phyloP scores from a whole-genome alignment of 2,888 invertebrate species.

The Exephanes ischioxanthus region DNA sequence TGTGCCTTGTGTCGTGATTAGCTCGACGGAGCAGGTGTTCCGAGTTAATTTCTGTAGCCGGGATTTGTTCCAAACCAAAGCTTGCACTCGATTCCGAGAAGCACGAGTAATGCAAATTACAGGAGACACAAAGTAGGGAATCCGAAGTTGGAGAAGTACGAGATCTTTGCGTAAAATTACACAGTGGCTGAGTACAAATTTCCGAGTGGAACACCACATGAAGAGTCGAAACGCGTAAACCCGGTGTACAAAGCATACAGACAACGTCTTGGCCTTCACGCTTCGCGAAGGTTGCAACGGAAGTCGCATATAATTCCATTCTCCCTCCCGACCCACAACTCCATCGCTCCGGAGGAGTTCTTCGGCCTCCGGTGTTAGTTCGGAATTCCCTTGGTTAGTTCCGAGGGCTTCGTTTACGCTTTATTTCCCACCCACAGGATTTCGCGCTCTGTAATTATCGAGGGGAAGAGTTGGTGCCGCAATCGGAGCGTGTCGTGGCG shows the following conservation, averaged over 20 bases:
- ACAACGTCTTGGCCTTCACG: slow-evolving; percentile 36
- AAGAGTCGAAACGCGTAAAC: slow-evolving; percentile 8
- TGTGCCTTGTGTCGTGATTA: too few species aligned
- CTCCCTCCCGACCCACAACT: slow-evolving; percentile 34
- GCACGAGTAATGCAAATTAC: background rate
- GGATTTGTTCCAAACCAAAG: background rate
- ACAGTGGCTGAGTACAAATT: slow-evolving; percentile 6
- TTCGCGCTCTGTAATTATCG: slow-evolving; percentile 24
- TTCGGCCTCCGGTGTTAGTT: slow-evolving; percentile 16
- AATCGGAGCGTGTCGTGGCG: slow-evolving; percentile 69
- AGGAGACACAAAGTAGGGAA: background rate
- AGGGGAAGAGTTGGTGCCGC: slow-evolving; percentile 48
- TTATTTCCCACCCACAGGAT: slow-evolving; percentile 42
- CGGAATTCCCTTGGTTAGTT: slow-evolving; percentile 16
- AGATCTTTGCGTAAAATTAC: slow-evolving; percentile 12
- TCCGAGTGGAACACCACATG: background rate
- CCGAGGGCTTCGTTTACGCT: slow-evolving; percentile 33
- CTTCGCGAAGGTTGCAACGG: slow-evolving; percentile 55
- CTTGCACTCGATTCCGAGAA: background rate
- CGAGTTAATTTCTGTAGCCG: background rate
- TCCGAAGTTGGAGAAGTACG: background rate
- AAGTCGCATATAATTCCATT: slow-evolving; percentile 42
- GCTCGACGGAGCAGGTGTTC: too few species aligned
- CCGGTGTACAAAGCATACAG: background rate
- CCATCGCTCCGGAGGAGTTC: slow-evolving; percentile 13